Base-by-base conservation (phyloP, 2,113 vertebrate species). In the Psephotus haematonotus region DNA sequence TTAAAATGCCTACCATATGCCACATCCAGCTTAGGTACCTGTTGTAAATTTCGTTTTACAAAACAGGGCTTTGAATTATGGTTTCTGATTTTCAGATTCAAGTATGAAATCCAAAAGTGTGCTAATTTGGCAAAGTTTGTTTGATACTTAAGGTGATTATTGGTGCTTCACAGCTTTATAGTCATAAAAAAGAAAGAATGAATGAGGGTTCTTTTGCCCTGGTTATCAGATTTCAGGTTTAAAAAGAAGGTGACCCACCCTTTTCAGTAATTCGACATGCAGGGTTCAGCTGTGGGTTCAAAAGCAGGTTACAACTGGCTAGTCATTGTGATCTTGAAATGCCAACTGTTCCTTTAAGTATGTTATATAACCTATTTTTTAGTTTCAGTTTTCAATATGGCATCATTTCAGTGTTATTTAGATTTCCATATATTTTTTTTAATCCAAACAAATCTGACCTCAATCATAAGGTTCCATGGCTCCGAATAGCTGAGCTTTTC, bases 171-270 rank as follows among this genome's bases (percentile, higher is more conserved):
- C 90, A 92, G 95, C 50, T 86, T 92, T 88, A 55, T 76, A 89
- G 67, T 93, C 87, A 63, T 92, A 95, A 74, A 96, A 96, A 97
- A 97, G 71, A 93, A 88, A 92, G 88, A 95, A 96, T 95, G 93
- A 97, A 96, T 94, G 84, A 88, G 84, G 93, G 57, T 87, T 91
- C 94, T 96, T 96, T 97, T 90, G 86, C 77, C 62, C 63, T 93
- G 82, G 65, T 91, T 96, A 97, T 97, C 97, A 88, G 43, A 90
- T 97, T 96, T 97, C 96, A 96, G 47, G 83, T 93, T 95, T 94
- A 92, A 82, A 96, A 91, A 93, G 76, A 95, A 88, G n/a, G 25
- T 91, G 81, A 92, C 92, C 91, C 95, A 84, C 91, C 83, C 85
- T 96, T 88, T 95, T 95, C 88, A 72, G 90, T 96, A 96, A 96